Percentiles rank a stretch among this genome's conserved stretches.
These are phyloP conservation scores for Oscarella lobularis DNA, from an alignment of 37 sponge, comb jelly and placozoan species.

Conservation along the genomic window DNA sequence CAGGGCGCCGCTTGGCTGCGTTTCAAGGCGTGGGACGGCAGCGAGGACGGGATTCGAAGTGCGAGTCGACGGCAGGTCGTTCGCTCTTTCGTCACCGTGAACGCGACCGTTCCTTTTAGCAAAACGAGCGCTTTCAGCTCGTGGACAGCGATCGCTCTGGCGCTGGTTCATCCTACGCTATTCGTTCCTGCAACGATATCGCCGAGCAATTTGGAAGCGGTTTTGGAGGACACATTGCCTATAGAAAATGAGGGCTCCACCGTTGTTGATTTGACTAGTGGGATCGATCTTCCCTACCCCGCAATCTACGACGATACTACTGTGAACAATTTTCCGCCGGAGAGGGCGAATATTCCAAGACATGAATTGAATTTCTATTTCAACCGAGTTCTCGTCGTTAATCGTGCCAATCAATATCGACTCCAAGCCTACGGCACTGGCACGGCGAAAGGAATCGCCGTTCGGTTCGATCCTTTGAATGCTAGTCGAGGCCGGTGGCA, in stretches of 20 bases:
- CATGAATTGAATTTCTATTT: slow-evolving; percentile 23
- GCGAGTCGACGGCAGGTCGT: slow-evolving; percentile 13
- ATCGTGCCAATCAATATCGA: slow-evolving; percentile 17
- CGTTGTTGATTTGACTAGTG: neutral
- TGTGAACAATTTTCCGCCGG: neutral
- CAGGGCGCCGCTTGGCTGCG: slow-evolving; percentile 70
- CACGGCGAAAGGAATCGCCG: slow-evolving; percentile 35
- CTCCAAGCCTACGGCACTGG: slow-evolving; percentile 8
- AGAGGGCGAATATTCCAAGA: neutral
- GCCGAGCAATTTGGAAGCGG: neutral
- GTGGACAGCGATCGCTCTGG: slow-evolving; percentile 12
- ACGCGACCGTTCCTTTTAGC: slow-evolving; percentile 25
- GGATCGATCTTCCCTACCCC: neutral
- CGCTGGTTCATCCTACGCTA: slow-evolving; percentile 23
- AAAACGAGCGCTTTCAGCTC: slow-evolving; percentile 28
- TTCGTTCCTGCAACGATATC: neutral
- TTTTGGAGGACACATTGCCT: neutral
- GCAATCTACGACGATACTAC: neutral
- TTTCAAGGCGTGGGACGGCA: slow-evolving; percentile 74
- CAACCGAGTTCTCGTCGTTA: slow-evolving; percentile 12
- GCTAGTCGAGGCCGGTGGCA: slow-evolving; percentile 43
- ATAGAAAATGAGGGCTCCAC: neutral
- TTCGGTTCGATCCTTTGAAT: slow-evolving; percentile 15
- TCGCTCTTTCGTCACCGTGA: neutral
- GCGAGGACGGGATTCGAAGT: slow-evolving; percentile 44